These are phyloP conservation scores for Andricus quercusramuli DNA, from an alignment of 2,888 invertebrate genomes.

Conservation along the genomic window DNA sequence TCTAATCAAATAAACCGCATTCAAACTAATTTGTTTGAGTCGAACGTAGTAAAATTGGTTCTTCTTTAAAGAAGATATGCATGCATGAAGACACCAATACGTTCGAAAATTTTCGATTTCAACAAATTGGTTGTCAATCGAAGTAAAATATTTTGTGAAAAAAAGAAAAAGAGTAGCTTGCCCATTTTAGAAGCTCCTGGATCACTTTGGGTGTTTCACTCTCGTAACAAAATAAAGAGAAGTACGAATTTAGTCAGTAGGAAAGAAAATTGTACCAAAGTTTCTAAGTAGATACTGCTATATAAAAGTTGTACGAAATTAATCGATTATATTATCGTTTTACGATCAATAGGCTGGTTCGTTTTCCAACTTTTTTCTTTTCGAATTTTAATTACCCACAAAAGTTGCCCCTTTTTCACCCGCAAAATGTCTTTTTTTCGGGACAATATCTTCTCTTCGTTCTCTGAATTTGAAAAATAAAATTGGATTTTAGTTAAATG, in stretches of 20 bases:
- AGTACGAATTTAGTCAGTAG: slow-evolving; percentile 68
- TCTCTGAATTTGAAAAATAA: too few species aligned
- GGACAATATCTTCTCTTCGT: too few species aligned
- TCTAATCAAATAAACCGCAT: too few species aligned
- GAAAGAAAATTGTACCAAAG: slow-evolving; percentile 73
- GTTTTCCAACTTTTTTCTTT: too few species aligned
- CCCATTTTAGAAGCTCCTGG: background rate
- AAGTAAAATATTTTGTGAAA: background rate
- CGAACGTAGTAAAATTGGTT: background rate
- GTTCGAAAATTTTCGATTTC: background rate
- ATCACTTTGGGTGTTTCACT: background rate
- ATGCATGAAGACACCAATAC: background rate
- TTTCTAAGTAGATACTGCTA: slow-evolving; percentile 58
- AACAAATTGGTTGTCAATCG: slow-evolving; percentile 5
- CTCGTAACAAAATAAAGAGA: slow-evolving; percentile 56
- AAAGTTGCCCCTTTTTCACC: too few species aligned
- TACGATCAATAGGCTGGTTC: background rate
- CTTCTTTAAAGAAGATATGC: background rate
- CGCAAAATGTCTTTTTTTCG: too few species aligned
- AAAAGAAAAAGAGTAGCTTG: background rate
- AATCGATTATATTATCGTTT: slow-evolving; percentile 28
- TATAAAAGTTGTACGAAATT: slow-evolving; percentile 39
- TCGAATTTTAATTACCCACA: too few species aligned
- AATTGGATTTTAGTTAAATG: too few species aligned
- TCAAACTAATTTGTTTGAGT: background rate